phyloP scores from a whole-genome alignment of 2,113 vertebrate genomes.

The Lophura nycthemera region DNA sequence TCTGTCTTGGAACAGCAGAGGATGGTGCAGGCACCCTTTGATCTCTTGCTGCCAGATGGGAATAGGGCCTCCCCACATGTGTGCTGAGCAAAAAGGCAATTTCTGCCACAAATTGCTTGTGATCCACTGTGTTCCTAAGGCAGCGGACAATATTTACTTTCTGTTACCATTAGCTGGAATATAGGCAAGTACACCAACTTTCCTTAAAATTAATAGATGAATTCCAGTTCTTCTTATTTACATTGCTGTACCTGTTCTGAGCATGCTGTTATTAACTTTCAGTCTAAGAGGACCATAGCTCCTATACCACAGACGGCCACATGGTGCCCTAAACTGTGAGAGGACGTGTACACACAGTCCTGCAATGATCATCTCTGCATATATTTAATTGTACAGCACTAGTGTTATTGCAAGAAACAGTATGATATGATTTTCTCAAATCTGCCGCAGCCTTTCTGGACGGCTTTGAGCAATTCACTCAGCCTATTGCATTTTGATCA shows the following conservation, averaged over 20 bases:
- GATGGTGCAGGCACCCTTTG: not conserved
- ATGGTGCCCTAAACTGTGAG: accelerated
- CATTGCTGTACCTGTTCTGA: not conserved
- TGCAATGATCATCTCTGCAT: not conserved
- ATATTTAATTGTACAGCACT: not conserved
- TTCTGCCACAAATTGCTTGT: not conserved
- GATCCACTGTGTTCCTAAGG: not conserved
- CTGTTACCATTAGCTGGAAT: not conserved
- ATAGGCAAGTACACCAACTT: not conserved
- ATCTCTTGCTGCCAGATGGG: not conserved
- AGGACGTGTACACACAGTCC: not conserved
- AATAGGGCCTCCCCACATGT: not conserved
- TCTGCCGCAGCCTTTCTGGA: not conserved
- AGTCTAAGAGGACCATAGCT: accelerated
- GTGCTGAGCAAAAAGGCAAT: not conserved
- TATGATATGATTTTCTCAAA: not conserved
- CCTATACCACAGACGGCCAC: accelerated
- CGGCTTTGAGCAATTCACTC: not conserved
- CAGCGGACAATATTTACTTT: not conserved
- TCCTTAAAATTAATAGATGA: not conserved
- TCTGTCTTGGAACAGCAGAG: not conserved
- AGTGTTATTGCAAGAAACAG: not conserved
- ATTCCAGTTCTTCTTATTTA: not conserved
- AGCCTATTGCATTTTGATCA: not conserved
- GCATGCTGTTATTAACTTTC: not conserved